Evolutionary conservation across 2,797 vertebrate genomes (phyloP).

Genomic region (Carapus acus): DNA sequence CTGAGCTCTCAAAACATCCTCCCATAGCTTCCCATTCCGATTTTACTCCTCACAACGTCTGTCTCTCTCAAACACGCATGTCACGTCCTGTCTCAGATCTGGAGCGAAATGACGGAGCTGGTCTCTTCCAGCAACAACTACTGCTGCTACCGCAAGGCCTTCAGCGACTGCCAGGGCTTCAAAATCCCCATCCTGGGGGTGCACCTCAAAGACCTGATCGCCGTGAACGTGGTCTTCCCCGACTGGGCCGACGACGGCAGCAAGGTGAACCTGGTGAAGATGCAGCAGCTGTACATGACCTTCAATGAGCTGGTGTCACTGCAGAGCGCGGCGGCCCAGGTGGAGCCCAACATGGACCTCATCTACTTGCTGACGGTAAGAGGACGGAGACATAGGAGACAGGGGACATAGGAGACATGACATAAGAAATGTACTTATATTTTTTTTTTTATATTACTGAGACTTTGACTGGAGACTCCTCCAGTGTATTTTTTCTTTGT

Average conservation of each 20-base stretch:
- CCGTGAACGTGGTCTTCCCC: slow-evolving; percentile 90
- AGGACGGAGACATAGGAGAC: slow-evolving; percentile 2
- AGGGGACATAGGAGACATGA: too few species aligned
- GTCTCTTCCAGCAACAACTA: slow-evolving; percentile 97
- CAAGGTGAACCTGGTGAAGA: slow-evolving; percentile 93
- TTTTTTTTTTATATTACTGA: too few species aligned
- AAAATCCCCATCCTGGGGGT: slow-evolving; percentile 96
- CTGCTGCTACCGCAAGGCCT: slow-evolving; percentile 90
- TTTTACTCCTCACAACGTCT: too few species aligned
- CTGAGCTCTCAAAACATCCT: too few species aligned
- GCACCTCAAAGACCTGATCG: slow-evolving; percentile 96
- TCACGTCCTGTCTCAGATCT: slow-evolving; percentile 71
- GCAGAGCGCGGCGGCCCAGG: slow-evolving; percentile 82
- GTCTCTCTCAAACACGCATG: not conserved
- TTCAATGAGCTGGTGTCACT: slow-evolving; percentile 90
- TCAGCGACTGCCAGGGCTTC: slow-evolving; percentile 85
- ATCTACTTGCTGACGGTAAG: slow-evolving; percentile 92
- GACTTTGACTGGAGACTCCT: too few species aligned
- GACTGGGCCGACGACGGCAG: slow-evolving; percentile 85
- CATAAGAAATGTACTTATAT: too few species aligned
- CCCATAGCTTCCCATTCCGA: too few species aligned
- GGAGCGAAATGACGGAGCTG: slow-evolving; percentile 95
- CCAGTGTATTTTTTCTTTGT: too few species aligned
- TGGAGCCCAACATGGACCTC: slow-evolving; percentile 96
- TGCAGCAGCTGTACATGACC: slow-evolving; percentile 95